phyloP scores from a whole-genome alignment of 2,797 vertebrate species.

The Sebastes hopkinsi region DNA sequence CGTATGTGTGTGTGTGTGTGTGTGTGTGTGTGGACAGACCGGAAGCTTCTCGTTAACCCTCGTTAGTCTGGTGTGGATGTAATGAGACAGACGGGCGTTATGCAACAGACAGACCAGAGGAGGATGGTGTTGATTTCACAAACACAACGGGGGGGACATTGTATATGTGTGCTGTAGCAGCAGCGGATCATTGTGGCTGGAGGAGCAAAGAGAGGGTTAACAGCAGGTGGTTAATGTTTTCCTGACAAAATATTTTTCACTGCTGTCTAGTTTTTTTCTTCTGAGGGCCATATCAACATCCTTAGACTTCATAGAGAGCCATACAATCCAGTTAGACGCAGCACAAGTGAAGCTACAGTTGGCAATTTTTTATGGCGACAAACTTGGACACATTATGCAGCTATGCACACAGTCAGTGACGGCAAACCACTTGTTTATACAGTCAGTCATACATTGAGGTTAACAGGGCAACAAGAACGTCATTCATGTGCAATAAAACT shows the following conservation, averaged over 20 bases:
- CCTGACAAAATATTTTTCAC: not conserved
- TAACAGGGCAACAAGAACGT: not conserved
- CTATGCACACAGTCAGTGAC: not conserved
- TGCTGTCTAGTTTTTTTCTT: too few species aligned
- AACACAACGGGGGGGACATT: not conserved
- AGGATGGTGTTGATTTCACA: constrained; percentile 39
- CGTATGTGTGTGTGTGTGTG: not conserved
- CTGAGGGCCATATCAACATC: not conserved
- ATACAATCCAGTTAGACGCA: not conserved
- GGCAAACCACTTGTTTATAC: not conserved
- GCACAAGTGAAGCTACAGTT: not conserved
- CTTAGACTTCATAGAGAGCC: not conserved
- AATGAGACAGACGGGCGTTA: constrained; percentile 23
- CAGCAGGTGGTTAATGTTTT: not conserved
- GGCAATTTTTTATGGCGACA: not conserved
- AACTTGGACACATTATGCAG: not conserved
- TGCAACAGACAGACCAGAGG: constrained; percentile 30
- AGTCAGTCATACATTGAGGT: not conserved
- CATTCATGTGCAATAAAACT: constrained; percentile 4
- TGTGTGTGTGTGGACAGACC: not conserved
- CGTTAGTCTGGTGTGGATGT: constrained; percentile 28
- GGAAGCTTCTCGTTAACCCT: constrained; percentile 58
- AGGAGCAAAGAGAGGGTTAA: not conserved
- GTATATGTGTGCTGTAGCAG: not conserved
- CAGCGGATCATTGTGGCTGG: not conserved